Evolutionary conservation across 2,797 vertebrate species (phyloP).

Genomic region (Malurus splendens): DNA sequence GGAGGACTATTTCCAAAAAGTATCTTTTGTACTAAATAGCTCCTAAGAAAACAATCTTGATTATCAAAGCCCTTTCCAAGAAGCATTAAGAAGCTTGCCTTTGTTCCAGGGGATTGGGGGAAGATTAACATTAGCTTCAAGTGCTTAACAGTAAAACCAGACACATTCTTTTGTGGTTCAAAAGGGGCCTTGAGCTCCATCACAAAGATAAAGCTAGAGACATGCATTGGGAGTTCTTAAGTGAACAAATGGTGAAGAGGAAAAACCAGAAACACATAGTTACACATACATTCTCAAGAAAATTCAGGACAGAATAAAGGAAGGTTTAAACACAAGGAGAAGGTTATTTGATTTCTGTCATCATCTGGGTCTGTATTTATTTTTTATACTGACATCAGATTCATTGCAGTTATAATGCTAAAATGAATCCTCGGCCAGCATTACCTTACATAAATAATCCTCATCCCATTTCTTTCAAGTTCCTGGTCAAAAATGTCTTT

Average conservation of each 20-base stretch:
- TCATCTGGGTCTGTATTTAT: neutral
- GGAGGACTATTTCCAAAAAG: neutral
- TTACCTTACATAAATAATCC: neutral
- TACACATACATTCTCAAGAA: neutral
- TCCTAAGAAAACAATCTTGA: neutral
- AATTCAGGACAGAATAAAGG: neutral
- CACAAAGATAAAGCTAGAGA: neutral
- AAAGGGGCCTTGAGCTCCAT: neutral
- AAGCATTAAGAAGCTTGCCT: neutral
- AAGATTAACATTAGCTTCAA: neutral
- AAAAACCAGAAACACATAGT: neutral
- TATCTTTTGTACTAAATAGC: neutral
- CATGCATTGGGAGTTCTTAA: fast-evolving
- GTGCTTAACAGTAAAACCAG: neutral
- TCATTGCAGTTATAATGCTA: neutral
- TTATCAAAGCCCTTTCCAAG: neutral
- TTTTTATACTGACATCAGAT: neutral
- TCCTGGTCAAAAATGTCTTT: neutral
- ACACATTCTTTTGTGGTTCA: neutral
- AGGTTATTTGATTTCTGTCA: neutral
- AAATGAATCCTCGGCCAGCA: neutral
- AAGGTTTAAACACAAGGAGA: neutral
- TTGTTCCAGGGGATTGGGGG: neutral
- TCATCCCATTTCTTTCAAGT: neutral
- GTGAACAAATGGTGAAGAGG: neutral